Evolutionary conservation across 2,797 vertebrate species (phyloP).

Genomic region (Chloroceryle inda): DNA sequence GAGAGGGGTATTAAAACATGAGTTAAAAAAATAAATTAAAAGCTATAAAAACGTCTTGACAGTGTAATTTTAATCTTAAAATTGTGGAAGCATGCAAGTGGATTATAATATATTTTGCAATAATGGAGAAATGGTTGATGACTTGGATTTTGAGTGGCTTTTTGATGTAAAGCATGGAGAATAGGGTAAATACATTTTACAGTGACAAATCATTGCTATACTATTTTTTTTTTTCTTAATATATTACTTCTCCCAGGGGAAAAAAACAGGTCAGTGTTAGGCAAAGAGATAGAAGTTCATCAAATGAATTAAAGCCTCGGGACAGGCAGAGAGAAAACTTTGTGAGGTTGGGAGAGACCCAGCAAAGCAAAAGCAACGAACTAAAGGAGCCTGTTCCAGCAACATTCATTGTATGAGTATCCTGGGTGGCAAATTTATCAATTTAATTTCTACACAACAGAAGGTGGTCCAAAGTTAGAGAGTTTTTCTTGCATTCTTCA

Average conservation of each 20-base stretch:
- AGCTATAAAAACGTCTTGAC: conserved; percentile 46
- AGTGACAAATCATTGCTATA: background rate
- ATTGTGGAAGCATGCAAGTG: conserved; percentile 31
- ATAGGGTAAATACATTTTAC: conserved; percentile 17
- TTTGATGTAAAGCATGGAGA: conserved; percentile 22
- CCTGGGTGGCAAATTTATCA: background rate
- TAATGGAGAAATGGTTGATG: conserved; percentile 43
- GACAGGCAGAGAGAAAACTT: background rate
- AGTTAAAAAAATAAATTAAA: conserved; percentile 5
- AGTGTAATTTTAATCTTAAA: conserved; percentile 51
- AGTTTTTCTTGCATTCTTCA: background rate
- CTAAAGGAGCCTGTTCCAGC: background rate
- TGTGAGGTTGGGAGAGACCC: background rate
- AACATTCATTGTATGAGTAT: fast-evolving
- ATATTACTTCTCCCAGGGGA: background rate
- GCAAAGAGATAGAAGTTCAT: background rate
- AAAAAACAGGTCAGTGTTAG: background rate
- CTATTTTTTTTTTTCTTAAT: background rate
- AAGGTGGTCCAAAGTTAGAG: background rate
- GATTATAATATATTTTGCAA: conserved; percentile 46
- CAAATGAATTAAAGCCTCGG: background rate
- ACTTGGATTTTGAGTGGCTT: conserved; percentile 37
- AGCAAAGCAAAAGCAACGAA: background rate
- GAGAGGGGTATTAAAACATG: background rate
- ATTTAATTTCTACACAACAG: background rate